Evolutionary conservation across 2,113 vertebrate genomes (phyloP).

Genomic region (Hirundichthys speculiger): DNA sequence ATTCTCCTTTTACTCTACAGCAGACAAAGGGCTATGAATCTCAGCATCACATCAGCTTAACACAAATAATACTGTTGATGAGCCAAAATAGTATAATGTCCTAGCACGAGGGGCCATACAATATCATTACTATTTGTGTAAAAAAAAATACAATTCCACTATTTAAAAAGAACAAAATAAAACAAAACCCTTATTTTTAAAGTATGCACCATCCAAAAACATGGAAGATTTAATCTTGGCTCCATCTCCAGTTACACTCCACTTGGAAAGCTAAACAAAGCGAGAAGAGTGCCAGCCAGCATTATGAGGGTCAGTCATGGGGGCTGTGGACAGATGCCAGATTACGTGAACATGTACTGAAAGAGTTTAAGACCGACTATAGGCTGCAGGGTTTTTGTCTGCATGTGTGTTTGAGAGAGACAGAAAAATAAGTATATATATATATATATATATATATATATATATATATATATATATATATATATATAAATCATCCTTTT

Average conservation of each 20-base stretch:
- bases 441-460: not conserved
- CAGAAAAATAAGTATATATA: slow-evolving; percentile 27
- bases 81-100: slow-evolving; percentile 43
- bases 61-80: slow-evolving; percentile 39
- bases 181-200: slow-evolving; percentile 58
- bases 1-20: slow-evolving; percentile 37
- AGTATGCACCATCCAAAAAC: slow-evolving; percentile 33
- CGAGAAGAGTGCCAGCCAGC: slow-evolving; percentile 65
- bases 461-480: no score
- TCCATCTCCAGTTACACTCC: slow-evolving; percentile 55
- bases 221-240: slow-evolving; percentile 62
- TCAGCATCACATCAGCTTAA: slow-evolving; percentile 37
- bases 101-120: slow-evolving; percentile 16
- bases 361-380: slow-evolving; percentile 80
- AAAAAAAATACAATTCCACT: not conserved
- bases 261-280: slow-evolving; percentile 73
- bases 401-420: slow-evolving; percentile 5
- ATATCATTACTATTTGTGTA: slow-evolving; percentile 14
- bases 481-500: slow-evolving; percentile 32
- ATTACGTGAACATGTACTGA: slow-evolving; percentile 76
- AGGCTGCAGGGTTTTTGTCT: slow-evolving; percentile 65
- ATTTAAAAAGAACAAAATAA: slow-evolving; percentile 42
- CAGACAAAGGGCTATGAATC: slow-evolving; percentile 36
- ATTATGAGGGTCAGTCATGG: slow-evolving; percentile 71
- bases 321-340: slow-evolving; percentile 73